Evolutionary conservation across 2,113 vertebrate genomes (phyloP).

Genomic region (Oryzias javanicus): DNA sequence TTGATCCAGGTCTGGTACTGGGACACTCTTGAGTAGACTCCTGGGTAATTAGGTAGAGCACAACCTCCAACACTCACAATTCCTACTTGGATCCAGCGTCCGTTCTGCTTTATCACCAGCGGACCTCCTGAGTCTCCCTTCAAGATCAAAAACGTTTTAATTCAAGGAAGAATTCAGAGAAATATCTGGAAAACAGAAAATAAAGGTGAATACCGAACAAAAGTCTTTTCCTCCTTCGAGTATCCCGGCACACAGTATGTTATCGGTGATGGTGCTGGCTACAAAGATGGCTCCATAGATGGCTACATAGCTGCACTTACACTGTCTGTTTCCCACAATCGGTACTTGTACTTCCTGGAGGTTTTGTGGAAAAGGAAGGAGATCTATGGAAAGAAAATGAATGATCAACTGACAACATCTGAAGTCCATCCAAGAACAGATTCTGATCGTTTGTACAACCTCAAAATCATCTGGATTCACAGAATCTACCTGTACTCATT

Average conservation of each 20-base stretch:
- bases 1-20: conserved; percentile 54
- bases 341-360: conserved; percentile 70
- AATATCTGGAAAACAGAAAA: background rate
- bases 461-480: no score
- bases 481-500: no score
- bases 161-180: background rate
- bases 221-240: conserved; percentile 71
- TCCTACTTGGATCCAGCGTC: conserved; percentile 78
- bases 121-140: conserved; percentile 89
- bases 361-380: conserved; percentile 25
- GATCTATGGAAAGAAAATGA: background rate
- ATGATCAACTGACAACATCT: background rate
- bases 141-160: background rate
- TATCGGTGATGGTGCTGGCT: conserved; percentile 52
- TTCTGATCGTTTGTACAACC: no score
- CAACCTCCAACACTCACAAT: conserved; percentile 87
- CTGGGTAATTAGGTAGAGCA: conserved; percentile 39
- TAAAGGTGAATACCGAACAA: conserved; percentile 54
- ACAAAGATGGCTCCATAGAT: background rate
- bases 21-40: conserved; percentile 62
- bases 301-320: conserved; percentile 26
- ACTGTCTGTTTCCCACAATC: conserved; percentile 61
- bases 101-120: conserved; percentile 71
- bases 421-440: background rate
- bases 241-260: conserved; percentile 81